A percentile compares a stretch with the other conserved stretches of the same genome.
Conservation (phyloP, 1,140 invertebrate genomes). For the Bombus confusus region DNA sequence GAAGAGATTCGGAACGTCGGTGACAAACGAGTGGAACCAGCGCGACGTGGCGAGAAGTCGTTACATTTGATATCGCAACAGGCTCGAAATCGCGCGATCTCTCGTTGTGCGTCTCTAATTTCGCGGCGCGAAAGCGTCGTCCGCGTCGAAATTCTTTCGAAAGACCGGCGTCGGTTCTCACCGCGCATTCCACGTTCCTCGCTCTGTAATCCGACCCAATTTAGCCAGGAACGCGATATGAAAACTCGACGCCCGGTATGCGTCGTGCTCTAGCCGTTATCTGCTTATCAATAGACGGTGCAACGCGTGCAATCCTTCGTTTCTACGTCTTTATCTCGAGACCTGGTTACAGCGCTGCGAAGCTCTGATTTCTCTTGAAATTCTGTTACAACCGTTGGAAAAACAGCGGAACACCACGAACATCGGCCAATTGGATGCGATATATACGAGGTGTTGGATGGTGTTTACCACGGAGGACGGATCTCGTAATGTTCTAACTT, state of each 20-base stretch:
- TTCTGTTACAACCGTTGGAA: background rate
- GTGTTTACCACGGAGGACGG: no score
- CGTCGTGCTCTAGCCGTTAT: slow-evolving; percentile 38
- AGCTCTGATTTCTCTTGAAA: background rate
- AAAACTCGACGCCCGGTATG: slow-evolving; percentile 57
- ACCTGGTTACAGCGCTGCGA: background rate
- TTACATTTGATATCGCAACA: background rate
- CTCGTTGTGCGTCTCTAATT: background rate
- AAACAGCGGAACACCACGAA: background rate
- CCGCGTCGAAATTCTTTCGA: slow-evolving; percentile 7
- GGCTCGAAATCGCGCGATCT: no score
- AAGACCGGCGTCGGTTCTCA: slow-evolving; percentile 38
- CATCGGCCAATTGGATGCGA: no score
- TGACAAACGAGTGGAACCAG: background rate
- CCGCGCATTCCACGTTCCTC: slow-evolving; percentile 42
- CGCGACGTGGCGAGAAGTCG: background rate
- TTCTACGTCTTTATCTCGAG: slow-evolving; percentile 2
- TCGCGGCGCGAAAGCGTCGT: background rate
- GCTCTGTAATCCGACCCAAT: slow-evolving; percentile 49
- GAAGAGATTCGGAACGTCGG: background rate
- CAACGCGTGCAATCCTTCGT: slow-evolving; percentile 17
- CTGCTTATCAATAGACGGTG: slow-evolving; percentile 51
- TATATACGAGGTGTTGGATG: no score
- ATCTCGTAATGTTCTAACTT: no score
- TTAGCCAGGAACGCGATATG: slow-evolving; percentile 45